These are phyloP conservation scores for Sepioteuthis lessoniana DNA, from an alignment of 2,888 invertebrate genomes.

Conservation along the genomic window DNA sequence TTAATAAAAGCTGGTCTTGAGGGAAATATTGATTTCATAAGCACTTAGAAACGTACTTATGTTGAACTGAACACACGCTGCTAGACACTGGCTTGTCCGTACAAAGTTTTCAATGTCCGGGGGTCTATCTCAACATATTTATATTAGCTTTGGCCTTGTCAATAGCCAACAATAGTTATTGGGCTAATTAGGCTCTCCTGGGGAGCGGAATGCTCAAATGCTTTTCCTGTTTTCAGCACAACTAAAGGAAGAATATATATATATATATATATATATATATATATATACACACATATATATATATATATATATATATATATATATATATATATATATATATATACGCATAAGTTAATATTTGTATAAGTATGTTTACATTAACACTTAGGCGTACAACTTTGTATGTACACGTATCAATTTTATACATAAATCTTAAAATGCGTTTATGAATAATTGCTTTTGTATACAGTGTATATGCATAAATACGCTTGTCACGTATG, in stretches of 20 bases:
- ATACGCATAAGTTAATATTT: background rate
- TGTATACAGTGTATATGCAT: no score
- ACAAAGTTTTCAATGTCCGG: constrained; percentile 13
- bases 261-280: background rate
- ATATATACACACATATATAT: background rate
- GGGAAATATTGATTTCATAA: constrained; percentile 21
- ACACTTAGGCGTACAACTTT: no score
- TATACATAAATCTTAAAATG: no score
- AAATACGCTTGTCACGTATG: no score
- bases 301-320: background rate
- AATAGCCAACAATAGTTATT: background rate
- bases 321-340: background rate
- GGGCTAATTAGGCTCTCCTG: background rate
- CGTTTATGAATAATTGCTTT: no score
- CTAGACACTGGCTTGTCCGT: background rate
- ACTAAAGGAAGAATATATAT: background rate
- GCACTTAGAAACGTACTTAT: constrained; percentile 7
- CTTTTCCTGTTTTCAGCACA: background rate
- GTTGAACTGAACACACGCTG: constrained; percentile 16
- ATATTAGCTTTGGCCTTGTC: background rate
- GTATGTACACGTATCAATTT: no score
- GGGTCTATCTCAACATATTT: background rate
- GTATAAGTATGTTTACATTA: background rate
- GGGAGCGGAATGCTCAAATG: background rate
- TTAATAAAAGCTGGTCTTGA: background rate